Conservation (phyloP, 2,888 invertebrate species). For the Pharmacophagus antenor region DNA sequence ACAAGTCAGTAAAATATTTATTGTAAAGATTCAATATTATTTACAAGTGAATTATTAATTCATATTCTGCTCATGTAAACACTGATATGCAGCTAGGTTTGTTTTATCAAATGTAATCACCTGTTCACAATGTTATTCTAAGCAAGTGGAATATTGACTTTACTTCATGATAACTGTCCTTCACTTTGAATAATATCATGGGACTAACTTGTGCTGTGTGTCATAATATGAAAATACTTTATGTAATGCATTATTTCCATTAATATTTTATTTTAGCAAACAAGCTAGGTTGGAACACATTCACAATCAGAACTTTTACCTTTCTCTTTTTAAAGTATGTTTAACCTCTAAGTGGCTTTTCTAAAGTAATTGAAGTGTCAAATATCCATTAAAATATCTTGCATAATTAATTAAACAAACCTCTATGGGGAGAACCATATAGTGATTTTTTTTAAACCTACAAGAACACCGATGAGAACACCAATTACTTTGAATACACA, state of each 20-base stretch:
- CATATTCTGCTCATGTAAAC: slow-evolving; percentile 10
- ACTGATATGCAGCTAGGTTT: slow-evolving; percentile 25
- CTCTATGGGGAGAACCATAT: no score
- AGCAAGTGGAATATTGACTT: slow-evolving; percentile 26
- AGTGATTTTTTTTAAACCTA: no score
- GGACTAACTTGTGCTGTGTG: neutral
- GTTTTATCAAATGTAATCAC: slow-evolving; percentile 30
- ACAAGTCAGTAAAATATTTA: neutral
- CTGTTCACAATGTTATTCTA: slow-evolving; percentile 25
- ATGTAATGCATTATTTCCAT: neutral
- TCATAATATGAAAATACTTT: no score
- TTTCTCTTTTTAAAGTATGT: no score
- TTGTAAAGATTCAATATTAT: neutral
- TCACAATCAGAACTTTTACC: no score
- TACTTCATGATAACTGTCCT: slow-evolving; percentile 19
- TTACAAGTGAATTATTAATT: slow-evolving; percentile 3
- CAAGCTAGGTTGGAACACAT: no score
- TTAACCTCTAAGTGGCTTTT: no score
- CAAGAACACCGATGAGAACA: no score
- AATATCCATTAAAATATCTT: no score
- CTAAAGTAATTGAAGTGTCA: no score
- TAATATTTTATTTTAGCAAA: neutral
- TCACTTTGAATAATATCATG: neutral
- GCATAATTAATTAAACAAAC: no score
- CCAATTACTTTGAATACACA: no score